Conservation (phyloP, 2,797 vertebrate genomes). For the Halcyon chelicuti region DNA sequence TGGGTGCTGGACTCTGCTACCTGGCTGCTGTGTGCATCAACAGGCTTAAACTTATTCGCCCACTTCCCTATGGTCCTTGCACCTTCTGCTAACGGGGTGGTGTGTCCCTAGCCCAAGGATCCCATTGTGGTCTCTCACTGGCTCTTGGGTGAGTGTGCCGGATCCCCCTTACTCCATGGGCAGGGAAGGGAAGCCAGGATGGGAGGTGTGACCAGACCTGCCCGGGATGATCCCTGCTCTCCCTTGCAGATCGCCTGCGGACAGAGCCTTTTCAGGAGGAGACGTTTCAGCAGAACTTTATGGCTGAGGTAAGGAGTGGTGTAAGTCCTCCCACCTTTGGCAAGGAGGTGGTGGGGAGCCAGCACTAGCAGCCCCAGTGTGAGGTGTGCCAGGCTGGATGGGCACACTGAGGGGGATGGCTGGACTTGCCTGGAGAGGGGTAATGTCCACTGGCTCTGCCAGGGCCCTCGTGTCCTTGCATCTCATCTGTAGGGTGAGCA, state of each 20-base stretch:
- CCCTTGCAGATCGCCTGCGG: constrained; percentile 37
- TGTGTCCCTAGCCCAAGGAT: background rate
- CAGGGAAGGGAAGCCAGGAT: background rate
- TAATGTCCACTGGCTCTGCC: background rate
- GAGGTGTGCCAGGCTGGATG: background rate
- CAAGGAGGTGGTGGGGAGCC: background rate
- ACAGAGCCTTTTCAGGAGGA: constrained; percentile 40
- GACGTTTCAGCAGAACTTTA: background rate
- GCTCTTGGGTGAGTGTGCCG: background rate
- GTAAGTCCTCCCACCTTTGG: background rate
- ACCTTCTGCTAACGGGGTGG: background rate
- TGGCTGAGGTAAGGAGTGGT: constrained; percentile 8
- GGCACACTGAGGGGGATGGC: background rate
- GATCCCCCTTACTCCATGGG: background rate
- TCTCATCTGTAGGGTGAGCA: background rate
- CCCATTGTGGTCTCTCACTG: background rate
- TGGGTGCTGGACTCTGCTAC: background rate
- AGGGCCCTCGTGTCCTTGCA: background rate
- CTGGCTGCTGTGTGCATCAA: background rate
- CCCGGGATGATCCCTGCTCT: background rate
- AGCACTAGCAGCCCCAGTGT: background rate
- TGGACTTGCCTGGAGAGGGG: background rate
- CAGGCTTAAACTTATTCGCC: background rate
- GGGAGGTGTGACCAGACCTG: background rate
- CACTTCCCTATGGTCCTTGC: background rate